Evolutionary conservation across 2,113 vertebrate species (phyloP), one percentile per base, ranked within the genome.

Genomic region (Brachypodius melanocephalos): DNA sequence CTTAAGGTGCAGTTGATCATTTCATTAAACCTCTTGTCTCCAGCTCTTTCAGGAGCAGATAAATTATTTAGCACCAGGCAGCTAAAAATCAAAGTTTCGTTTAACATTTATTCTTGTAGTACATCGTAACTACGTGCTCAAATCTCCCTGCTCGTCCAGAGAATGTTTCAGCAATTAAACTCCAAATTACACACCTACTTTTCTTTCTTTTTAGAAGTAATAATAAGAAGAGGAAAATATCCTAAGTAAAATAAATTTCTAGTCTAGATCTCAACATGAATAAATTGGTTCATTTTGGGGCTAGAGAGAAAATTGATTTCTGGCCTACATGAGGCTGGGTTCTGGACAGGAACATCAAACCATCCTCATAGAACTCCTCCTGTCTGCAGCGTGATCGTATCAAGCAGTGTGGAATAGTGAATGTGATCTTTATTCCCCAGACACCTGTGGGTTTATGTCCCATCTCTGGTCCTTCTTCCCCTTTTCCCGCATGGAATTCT

Each of bases 381-480:
- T 19, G 11, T 40, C 25, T 67, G 57, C 73, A 77, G 51, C 0
- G 0, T 6, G 32, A 38, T 45, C 34, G 8, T 1, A 73, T 25
- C 42, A 40, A 51, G 32, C 9, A 49, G 22, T 2, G 28, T 7
- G 19, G 49, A 83, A 18, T 1, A 48, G 2, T 14, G 5, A 52
- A 26, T 8, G 7, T 3, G 11, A 5, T 2, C 73, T 90, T 77
- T 57, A 67, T 31, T 42, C 48, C 51, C 16, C 34, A 40, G 59
- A 21, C 12, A 45, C 18, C 17, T 0, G 0, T 5, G n/a, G 40
- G 7, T 73, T 75, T 61, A 5, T 32, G n/a, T 24, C 34, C 24
- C 25, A 12, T 5, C 17, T 76, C 59, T 61, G 59, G 32, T n/a
- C 59, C 73, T 58, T 40, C 45, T 38, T 68, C 15, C 26, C 55